Evolutionary conservation across 1,140 invertebrate genomes (phyloP).

Genomic region (Oreohelix idahoensis): DNA sequence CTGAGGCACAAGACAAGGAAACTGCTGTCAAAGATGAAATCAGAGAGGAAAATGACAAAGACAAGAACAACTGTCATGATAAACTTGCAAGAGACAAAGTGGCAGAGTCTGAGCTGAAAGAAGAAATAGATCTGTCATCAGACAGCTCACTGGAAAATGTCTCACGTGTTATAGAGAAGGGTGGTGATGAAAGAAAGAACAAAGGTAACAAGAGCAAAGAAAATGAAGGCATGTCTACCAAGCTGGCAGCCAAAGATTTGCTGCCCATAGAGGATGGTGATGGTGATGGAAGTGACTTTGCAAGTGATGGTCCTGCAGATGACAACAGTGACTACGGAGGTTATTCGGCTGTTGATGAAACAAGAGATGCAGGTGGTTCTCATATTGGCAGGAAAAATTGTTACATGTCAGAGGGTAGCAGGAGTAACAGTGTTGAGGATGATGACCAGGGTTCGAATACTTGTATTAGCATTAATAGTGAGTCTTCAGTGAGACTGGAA

Average conservation of each 20-base stretch:
- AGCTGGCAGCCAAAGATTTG: background rate
- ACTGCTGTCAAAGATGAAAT: slow-evolving; percentile 2
- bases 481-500: background rate
- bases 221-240: background rate
- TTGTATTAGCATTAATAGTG: background rate
- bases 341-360: background rate
- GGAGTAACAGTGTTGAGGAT: background rate
- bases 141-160: too few relatives aligned
- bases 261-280: background rate
- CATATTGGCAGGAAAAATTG: background rate
- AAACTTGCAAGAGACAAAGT: background rate
- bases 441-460: background rate
- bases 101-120: background rate
- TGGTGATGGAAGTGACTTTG: background rate
- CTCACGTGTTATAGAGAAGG: background rate
- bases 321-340: background rate
- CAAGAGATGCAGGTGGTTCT: background rate
- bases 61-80: background rate
- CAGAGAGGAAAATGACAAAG: background rate
- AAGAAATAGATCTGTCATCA: background rate
- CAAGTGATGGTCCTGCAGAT: background rate
- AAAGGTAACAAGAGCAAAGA: background rate
- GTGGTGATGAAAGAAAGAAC: background rate
- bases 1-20: background rate
- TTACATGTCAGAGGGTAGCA: background rate